These are phyloP conservation scores for Microvelia longipes DNA, from an alignment of 1,140 invertebrate species.

Conservation along the genomic window DNA sequence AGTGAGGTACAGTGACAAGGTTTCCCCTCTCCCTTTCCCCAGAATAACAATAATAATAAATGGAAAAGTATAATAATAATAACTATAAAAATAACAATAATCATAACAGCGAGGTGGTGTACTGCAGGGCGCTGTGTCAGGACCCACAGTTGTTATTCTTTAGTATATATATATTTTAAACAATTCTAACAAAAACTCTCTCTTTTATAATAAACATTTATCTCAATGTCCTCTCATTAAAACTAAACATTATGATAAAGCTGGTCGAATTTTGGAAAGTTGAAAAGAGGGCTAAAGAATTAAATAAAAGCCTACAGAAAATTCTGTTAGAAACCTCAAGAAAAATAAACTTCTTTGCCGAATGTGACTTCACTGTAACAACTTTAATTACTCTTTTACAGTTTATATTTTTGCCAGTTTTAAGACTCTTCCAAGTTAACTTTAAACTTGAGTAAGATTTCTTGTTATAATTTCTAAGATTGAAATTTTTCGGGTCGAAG, in stretches of 20 bases:
- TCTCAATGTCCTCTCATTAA: slow-evolving; percentile 9
- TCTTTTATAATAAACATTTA: slow-evolving; percentile 4
- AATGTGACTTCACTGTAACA: not conserved
- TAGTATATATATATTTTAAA: no score
- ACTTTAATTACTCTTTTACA: slow-evolving; percentile 1
- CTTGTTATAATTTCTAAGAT: not conserved
- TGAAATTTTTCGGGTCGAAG: slow-evolving; percentile 4
- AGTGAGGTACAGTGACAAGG: slow-evolving; percentile 9
- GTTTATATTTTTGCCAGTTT: not conserved
- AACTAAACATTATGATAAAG: slow-evolving; percentile 13
- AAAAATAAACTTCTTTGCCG: not conserved
- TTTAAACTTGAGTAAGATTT: not conserved
- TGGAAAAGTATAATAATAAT: slow-evolving; percentile 13
- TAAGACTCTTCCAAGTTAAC: not conserved
- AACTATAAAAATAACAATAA: slow-evolving; percentile 18
- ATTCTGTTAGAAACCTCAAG: not conserved
- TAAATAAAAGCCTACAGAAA: slow-evolving; percentile 4
- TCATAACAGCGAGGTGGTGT: slow-evolving; percentile 10
- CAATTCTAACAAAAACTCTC: no score
- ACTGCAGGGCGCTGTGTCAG: no score
- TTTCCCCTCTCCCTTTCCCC: no score
- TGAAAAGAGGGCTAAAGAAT: not conserved
- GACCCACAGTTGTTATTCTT: no score
- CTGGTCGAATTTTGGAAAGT: not conserved
- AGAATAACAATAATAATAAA: slow-evolving; percentile 18